Base-by-base conservation (phyloP, 2,888 invertebrate species). In the Drosophila multiciliata region DNA sequence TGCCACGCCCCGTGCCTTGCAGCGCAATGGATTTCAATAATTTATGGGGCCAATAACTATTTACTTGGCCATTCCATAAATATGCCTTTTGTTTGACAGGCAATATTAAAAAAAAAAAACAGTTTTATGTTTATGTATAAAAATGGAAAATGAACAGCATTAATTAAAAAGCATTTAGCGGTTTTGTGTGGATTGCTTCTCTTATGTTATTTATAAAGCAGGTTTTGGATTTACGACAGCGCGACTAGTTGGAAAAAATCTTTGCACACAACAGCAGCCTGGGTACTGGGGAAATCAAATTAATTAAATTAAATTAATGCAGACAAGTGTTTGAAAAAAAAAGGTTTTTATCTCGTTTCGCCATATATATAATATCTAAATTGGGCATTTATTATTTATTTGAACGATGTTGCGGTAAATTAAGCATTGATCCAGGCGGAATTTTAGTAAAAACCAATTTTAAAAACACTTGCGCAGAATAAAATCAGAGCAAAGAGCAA, bases 221-320 rank as follows among this genome's bases (percentile, higher is more conserved):
- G 73, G 76, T 69, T 66, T 62, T 62, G 70, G 80, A 58, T 64
- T 49, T 57, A 79, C 74, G 57, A 63, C 77, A 79, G 76, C 79
- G 74, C 73, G 80, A 79, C 81, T 83, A 83, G 73, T 91, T 79
- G 80, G 80, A 74, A 80, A 84, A 85, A 90, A 90, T 90, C 90
- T 69, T 90, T 90, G 90, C 90, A 90, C 90, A 90, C 89, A 90
- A 87, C 89, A 90, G 89, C 89, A 83, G 78, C 82, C 83, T 82
- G 82, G 76, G 71, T 75, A 73, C 66, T 73, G 71, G 75, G 69
- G 67, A 55, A 61, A 74, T 71, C 52, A 73, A 63, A 58, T 55
- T 73, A 80, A 70, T 65, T 40, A 73, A 82, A 65, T 49, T 45
- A 70, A 54, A 66, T 57, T 38, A 75, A 38, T 12, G 26, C 20